Conservation (phyloP, 1,140 invertebrate species). For the Halesus radiatus region DNA sequence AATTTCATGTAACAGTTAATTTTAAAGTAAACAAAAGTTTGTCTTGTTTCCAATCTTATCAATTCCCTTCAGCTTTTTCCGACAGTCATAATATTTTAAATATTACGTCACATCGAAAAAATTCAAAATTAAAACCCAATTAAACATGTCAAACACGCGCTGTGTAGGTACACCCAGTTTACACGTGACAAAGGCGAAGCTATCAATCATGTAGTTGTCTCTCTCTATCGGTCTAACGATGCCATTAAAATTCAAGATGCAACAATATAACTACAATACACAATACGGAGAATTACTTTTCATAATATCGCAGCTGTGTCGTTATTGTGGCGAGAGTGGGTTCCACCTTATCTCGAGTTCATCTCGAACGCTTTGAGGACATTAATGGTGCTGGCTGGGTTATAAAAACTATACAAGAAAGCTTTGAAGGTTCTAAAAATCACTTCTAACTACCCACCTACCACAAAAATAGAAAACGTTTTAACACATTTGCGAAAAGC, state of each 20-base stretch:
- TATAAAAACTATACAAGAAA: neutral
- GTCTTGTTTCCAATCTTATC: too few species aligned
- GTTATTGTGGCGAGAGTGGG: neutral
- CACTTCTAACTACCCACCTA: too few species aligned
- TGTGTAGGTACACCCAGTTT: conserved; percentile 23
- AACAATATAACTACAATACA: conserved; percentile 36
- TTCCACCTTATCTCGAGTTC: conserved; percentile 10
- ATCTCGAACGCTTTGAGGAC: conserved; percentile 18
- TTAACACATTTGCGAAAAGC: too few species aligned
- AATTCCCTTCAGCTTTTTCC: too few species aligned
- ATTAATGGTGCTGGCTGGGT: neutral
- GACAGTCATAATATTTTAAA: too few species aligned
- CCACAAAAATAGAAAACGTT: too few species aligned
- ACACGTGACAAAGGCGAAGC: conserved; percentile 29
- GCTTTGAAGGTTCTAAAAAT: too few species aligned
- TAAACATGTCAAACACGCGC: conserved; percentile 20
- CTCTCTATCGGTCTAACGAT: conserved; percentile 22
- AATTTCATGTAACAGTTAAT: too few species aligned
- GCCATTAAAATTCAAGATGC: conserved; percentile 41
- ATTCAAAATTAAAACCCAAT: neutral
- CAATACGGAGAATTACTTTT: conserved; percentile 34
- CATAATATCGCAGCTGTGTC: conserved; percentile 22
- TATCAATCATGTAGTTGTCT: conserved; percentile 30
- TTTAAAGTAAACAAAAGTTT: too few species aligned
- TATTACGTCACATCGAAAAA: too few species aligned